Percentiles rank a stretch among this genome's conserved stretches.
Conservation (phyloP, 2,888 invertebrate species). For the Eilema depressum region DNA sequence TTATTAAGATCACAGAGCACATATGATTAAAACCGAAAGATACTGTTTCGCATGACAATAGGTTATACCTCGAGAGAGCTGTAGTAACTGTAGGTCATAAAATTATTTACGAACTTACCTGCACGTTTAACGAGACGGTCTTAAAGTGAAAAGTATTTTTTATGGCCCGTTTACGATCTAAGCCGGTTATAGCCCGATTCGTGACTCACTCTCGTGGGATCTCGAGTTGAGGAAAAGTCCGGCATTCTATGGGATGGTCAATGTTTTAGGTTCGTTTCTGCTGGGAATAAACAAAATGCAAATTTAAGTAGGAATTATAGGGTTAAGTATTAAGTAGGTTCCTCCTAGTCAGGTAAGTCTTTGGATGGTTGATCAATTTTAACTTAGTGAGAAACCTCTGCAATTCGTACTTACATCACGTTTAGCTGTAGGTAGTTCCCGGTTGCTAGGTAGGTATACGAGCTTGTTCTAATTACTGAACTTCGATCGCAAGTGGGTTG, state of each 20-base stretch:
- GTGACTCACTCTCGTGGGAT: conserved; percentile 40
- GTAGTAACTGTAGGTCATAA: conserved; percentile 58
- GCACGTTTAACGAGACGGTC: conserved; percentile 65
- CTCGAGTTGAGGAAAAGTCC: conserved; percentile 24
- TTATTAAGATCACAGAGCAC: conserved; percentile 11
- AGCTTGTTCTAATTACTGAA: too few relatives aligned
- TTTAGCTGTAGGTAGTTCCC: background rate
- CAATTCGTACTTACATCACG: too few relatives aligned
- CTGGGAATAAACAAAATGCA: background rate
- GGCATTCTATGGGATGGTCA: conserved; percentile 9
- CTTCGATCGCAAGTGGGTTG: too few relatives aligned
- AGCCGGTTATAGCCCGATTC: conserved; percentile 36
- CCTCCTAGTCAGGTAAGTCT: background rate
- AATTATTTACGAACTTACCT: conserved; percentile 78
- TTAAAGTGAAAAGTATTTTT: conserved; percentile 77
- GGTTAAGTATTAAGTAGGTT: too few relatives aligned
- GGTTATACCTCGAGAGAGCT: conserved; percentile 38
- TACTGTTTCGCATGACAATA: conserved; percentile 39
- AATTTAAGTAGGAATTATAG: background rate
- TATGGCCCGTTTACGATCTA: conserved; percentile 67
- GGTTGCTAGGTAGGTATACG: background rate
- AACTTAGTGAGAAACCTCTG: background rate
- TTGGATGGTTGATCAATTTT: background rate
- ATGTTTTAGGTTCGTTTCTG: background rate
- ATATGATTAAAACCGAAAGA: conserved; percentile 25